Conservation (phyloP, 2,888 invertebrate species). For the Limnephilus marmoratus region DNA sequence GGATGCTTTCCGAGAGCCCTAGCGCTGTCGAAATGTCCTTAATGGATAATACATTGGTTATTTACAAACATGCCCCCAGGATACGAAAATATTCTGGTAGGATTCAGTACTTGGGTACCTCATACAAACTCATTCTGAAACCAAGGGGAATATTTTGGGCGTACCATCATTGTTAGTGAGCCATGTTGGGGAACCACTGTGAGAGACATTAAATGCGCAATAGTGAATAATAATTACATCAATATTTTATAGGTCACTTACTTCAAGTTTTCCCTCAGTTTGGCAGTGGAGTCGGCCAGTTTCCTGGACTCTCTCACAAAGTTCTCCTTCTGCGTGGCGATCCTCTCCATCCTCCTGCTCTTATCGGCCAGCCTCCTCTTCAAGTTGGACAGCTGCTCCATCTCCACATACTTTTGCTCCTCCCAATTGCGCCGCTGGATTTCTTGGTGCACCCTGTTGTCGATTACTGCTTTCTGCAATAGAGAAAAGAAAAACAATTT, state of each 20-base stretch:
- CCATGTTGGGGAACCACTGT: too few relatives aligned
- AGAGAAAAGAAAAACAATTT: not conserved
- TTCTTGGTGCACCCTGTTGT: conserved; percentile 62
- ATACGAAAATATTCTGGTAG: too few relatives aligned
- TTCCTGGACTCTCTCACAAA: conserved; percentile 58
- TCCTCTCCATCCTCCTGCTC: conserved; percentile 52
- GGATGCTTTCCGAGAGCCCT: too few relatives aligned
- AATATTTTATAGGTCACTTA: conserved; percentile 30
- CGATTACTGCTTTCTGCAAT: conserved; percentile 59
- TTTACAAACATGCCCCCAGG: too few relatives aligned
- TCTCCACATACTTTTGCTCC: conserved; percentile 57
- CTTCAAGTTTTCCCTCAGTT: conserved; percentile 63
- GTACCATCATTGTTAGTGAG: too few relatives aligned
- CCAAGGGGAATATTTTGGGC: too few relatives aligned
- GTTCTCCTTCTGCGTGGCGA: conserved; percentile 57
- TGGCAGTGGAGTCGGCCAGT: conserved; percentile 62
- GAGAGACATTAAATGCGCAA: too few relatives aligned
- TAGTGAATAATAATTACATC: too few relatives aligned
- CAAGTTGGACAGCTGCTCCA: conserved; percentile 56
- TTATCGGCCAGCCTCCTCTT: conserved; percentile 58
- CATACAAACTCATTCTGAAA: too few relatives aligned
- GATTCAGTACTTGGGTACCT: too few relatives aligned
- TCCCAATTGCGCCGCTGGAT: conserved; percentile 62
- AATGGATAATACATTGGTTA: too few relatives aligned
- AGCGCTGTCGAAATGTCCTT: too few relatives aligned